phyloP scores from a whole-genome alignment of 2,113 vertebrate genomes.

The Hyperopisus bebe region DNA sequence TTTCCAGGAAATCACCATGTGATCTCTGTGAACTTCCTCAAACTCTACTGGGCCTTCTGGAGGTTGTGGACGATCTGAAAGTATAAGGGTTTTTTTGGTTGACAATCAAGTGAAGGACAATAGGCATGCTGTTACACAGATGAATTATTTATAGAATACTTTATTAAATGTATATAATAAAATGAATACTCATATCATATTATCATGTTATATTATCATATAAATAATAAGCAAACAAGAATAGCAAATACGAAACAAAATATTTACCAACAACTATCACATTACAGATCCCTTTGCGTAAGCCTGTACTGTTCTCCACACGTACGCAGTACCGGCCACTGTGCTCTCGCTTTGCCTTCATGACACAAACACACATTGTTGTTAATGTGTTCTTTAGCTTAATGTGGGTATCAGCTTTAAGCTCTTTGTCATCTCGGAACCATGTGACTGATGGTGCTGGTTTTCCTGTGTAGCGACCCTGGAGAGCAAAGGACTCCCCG shows the following conservation, averaged over 20 bases:
- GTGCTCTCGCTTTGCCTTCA: slow-evolving; percentile 80
- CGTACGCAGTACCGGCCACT: slow-evolving; percentile 86
- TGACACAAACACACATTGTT: slow-evolving; percentile 76
- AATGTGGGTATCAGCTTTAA: slow-evolving; percentile 76
- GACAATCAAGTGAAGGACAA: not conserved
- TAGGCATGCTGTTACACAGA: not conserved
- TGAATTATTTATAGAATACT: not conserved
- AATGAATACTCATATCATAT: not conserved
- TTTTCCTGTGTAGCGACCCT: slow-evolving; percentile 86
- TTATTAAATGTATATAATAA: not conserved
- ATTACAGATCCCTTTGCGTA: slow-evolving; percentile 87
- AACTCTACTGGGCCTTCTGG: slow-evolving; percentile 91
- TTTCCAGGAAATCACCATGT: slow-evolving; percentile 94
- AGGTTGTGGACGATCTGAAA: slow-evolving; percentile 85
- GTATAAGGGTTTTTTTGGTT: not conserved
- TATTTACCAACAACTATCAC: slow-evolving; percentile 84
- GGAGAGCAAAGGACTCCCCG: slow-evolving; percentile 85
- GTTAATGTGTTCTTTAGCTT: slow-evolving; percentile 79
- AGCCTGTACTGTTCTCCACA: slow-evolving; percentile 88
- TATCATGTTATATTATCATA: not conserved
- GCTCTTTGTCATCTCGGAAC: slow-evolving; percentile 74
- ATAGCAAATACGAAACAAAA: not conserved
- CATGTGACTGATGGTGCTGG: slow-evolving; percentile 83
- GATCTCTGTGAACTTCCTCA: slow-evolving; percentile 88
- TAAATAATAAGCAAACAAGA: not conserved